Conservation (phyloP, 2,797 vertebrate species). For the Hippoglossus hippoglossus region DNA sequence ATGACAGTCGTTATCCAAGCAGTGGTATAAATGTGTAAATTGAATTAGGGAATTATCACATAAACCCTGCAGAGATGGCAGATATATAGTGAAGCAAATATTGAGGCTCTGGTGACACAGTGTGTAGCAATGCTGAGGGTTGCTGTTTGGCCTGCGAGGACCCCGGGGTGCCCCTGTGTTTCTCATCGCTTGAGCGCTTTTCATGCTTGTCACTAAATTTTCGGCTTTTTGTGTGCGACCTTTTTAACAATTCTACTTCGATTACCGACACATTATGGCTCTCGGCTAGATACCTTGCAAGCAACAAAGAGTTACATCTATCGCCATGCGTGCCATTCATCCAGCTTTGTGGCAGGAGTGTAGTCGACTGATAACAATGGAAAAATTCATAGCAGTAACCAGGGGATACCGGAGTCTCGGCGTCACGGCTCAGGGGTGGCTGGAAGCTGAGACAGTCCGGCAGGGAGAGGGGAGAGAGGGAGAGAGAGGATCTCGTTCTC, state of each 20-base stretch:
- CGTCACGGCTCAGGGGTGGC: constrained; percentile 81
- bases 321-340: constrained; percentile 87
- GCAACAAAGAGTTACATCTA: constrained; percentile 91
- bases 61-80: constrained; percentile 42
- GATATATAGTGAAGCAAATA: constrained; percentile 27
- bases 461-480: constrained; percentile 16
- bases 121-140: constrained; percentile 34
- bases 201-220: constrained; percentile 90
- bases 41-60: constrained; percentile 54
- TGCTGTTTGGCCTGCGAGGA: constrained; percentile 53
- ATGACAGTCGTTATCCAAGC: constrained; percentile 3
- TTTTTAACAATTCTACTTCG: constrained; percentile 88
- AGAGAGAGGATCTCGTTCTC: constrained; percentile 51
- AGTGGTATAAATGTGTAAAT: constrained; percentile 39
- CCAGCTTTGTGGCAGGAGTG: constrained; percentile 84
- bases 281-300: constrained; percentile 87
- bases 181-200: constrained; percentile 82
- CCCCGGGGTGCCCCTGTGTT: constrained; percentile 72
- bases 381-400: constrained; percentile 89
- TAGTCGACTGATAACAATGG: constrained; percentile 87
- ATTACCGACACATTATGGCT: constrained; percentile 88
- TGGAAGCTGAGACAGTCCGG: constrained; percentile 59
- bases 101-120: constrained; percentile 10
- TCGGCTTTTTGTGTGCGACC: constrained; percentile 87
- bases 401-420: constrained; percentile 87